phyloP scores from a whole-genome alignment of 2,113 vertebrate genomes.

The Gnathonemus echidnorhynchus region DNA sequence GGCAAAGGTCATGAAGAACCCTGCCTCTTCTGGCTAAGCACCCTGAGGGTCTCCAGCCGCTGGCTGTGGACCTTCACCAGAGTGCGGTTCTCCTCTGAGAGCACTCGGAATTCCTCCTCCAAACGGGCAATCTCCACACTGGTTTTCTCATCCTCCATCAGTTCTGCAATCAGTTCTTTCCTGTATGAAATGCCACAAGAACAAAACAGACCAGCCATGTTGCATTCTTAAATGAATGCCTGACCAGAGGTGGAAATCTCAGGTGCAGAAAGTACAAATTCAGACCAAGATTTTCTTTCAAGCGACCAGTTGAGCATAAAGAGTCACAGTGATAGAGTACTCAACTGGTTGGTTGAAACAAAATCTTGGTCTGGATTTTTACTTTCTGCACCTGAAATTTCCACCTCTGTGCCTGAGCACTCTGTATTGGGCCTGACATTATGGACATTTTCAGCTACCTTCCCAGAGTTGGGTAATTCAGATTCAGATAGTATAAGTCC shows the following conservation, averaged over 20 bases:
- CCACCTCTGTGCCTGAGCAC: not conserved
- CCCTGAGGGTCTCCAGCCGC: conserved; percentile 82
- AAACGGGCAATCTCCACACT: conserved; percentile 76
- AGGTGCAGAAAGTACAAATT: not conserved
- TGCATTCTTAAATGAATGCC: not conserved
- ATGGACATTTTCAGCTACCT: not conserved
- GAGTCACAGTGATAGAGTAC: not conserved
- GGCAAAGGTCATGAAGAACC: conserved; percentile 78
- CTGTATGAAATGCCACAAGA: conserved; percentile 49
- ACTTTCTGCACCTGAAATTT: not conserved
- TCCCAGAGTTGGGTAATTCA: too few relatives aligned
- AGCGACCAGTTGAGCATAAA: not conserved
- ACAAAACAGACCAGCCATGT: not conserved
- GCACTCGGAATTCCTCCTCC: conserved; percentile 78
- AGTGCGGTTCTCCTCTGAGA: conserved; percentile 84
- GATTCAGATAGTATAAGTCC: too few relatives aligned
- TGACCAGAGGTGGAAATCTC: not conserved
- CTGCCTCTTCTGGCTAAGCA: conserved; percentile 72
- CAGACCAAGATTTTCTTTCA: not conserved
- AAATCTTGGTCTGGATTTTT: not conserved
- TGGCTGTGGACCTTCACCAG: conserved; percentile 79
- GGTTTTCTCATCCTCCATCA: conserved; percentile 85
- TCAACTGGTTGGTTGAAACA: not conserved
- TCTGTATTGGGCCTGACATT: not conserved
- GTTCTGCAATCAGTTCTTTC: conserved; percentile 79